phyloP scores from a whole-genome alignment of 2,888 invertebrate genomes.

The Notocelia uddmanniana region DNA sequence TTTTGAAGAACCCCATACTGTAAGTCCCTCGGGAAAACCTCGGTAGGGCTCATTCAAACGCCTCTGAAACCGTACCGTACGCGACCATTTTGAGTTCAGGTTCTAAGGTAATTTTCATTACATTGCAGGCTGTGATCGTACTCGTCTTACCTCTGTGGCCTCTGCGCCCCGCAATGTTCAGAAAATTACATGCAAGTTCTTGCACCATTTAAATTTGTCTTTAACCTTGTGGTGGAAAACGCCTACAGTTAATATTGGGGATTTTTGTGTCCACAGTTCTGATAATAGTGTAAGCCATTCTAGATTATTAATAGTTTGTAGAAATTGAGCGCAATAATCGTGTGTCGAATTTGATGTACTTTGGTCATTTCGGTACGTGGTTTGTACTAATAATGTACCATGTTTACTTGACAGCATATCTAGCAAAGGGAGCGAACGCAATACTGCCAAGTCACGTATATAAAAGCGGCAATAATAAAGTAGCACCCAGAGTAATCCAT shows the following conservation, averaged over 20 bases:
- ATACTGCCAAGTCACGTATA: neutral
- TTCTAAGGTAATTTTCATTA: no score
- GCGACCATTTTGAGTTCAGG: no score
- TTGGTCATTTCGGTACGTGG: neutral
- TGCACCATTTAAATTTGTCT: no score
- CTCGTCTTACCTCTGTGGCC: no score
- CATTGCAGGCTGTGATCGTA: no score
- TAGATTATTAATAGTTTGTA: neutral
- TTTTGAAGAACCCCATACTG: no score
- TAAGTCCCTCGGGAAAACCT: no score
- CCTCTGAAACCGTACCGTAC: no score
- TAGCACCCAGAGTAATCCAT: neutral
- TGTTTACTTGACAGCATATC: neutral
- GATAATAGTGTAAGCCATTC: neutral
- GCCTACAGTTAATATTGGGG: conserved; percentile 6
- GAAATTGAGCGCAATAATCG: conserved; percentile 4
- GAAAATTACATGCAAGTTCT: no score
- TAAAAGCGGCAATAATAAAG: neutral
- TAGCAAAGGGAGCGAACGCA: conserved; percentile 7
- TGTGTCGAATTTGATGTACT: neutral
- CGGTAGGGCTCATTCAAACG: no score
- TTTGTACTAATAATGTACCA: neutral
- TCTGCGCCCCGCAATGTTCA: no score
- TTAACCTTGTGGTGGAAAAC: conserved; percentile 22
- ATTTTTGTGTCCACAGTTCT: neutral